Conservation (phyloP, 2,888 invertebrate species). For the Callyntrura guangdongensis region DNA sequence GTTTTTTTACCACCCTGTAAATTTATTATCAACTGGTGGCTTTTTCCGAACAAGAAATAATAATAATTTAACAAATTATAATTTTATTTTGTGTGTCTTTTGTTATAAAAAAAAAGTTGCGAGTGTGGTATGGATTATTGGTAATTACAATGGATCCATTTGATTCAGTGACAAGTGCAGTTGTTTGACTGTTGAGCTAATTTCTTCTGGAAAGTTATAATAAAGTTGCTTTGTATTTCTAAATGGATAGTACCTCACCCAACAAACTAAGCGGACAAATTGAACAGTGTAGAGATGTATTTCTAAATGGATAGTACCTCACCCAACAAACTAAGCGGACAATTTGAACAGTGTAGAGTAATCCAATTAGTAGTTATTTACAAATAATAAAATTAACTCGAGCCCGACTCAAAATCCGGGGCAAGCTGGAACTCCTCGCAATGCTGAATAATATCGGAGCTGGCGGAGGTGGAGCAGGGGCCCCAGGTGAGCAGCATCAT, state of each 20-base stretch:
- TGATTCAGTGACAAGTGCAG: too few species aligned
- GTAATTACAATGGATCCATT: too few species aligned
- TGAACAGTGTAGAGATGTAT: background rate
- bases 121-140: too few species aligned
- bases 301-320: background rate
- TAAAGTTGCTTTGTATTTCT: too few species aligned
- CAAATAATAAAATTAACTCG: background rate
- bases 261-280: background rate
- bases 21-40: constrained; percentile 57
- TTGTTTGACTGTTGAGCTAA: too few species aligned
- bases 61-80: background rate
- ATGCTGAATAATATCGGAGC: constrained; percentile 85
- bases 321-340: background rate
- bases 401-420: constrained; percentile 36
- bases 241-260: background rate
- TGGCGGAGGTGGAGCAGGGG: constrained; percentile 80
- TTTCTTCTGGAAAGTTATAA: too few species aligned
- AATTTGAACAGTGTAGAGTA: too few species aligned
- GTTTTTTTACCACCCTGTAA: background rate
- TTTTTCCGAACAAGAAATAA: background rate
- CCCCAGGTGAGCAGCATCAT: constrained; percentile 76
- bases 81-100: background rate
- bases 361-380: background rate
- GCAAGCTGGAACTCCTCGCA: constrained; percentile 85
- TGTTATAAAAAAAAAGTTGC: background rate